Evolutionary conservation across 2,113 vertebrate species (phyloP).

Genomic region (Stercorarius parasiticus): DNA sequence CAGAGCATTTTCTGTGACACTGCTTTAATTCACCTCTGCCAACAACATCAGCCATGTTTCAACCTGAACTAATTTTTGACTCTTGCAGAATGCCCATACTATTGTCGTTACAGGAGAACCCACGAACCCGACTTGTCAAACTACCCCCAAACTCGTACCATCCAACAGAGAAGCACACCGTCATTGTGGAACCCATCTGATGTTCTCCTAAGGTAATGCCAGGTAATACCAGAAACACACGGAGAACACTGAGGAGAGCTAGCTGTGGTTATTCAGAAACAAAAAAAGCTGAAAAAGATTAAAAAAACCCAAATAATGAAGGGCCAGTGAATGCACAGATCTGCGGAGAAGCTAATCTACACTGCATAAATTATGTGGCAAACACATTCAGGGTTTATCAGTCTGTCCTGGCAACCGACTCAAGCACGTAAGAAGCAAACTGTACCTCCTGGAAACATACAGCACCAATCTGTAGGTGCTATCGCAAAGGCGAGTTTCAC

Average conservation of each 20-base stretch:
- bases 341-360: background rate
- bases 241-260: background rate
- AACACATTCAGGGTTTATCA: background rate
- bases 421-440: background rate
- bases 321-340: background rate
- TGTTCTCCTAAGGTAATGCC: fast-evolving
- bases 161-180: fast-evolving
- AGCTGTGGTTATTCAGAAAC: background rate
- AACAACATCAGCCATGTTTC: background rate
- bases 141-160: fast-evolving
- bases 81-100: background rate
- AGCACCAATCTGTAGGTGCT: background rate
- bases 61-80: background rate
- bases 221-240: fast-evolving
- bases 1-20: background rate
- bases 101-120: background rate
- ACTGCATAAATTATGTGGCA: background rate
- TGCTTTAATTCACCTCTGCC: background rate
- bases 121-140: background rate
- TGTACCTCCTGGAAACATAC: background rate
- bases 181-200: background rate
- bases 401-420: background rate
- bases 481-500: background rate
- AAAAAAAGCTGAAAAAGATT: background rate
- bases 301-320: background rate